Evolutionary conservation across 2,797 vertebrate genomes (phyloP), one percentile per base, ranked within the genome.

Genomic region (Onychomys arenicola): DNA sequence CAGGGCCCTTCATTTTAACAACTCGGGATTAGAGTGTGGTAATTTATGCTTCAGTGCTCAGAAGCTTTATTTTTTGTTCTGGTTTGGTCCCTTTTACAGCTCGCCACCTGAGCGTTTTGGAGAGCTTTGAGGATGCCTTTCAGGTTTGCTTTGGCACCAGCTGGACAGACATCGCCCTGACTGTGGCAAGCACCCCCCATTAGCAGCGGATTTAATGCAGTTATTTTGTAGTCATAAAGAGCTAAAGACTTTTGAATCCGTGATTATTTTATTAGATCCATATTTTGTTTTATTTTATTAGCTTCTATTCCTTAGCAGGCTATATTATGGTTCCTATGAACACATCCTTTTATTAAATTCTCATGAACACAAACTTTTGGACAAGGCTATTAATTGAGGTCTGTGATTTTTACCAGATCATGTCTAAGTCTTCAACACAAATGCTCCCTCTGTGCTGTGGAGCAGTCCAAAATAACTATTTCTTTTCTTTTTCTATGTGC

Each of bases 51-150:
- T 94, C 94, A 93, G 90, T 93, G 82, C 91, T 93, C 89, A 82
- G 94, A 94, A 81, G 69, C 96, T 98, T 49, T 97, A 93, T 96
- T 98, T 98, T 97, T 92, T 96, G 55, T 96, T 96, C 91, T 61
- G 77, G 93, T 96, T 93, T 96, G 94, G 95, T 93, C 84, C 69
- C 82, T 97, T 96, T 97, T 94, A 59, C 95, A 89, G 87, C 91
- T 76, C 61, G 59, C 83, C 95, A 94, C 97, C 96, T 95, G 96
- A 95, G 49, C 3, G 16, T 34, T 73, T 46, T 77, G 49, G 61
- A 94, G 81, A 89, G 90, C 2, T 49, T 67, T 59, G 49, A 32
- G 89, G 65, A 61, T 75, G 92, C 73, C 88, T 61, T 65, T 81
- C 91, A 90, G 92, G 76, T n/a, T 73, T 32, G 65, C 77, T 85